Evolutionary conservation across 30 jellyfish, hydroid and myxozoan species (phyloP).

Genomic region (Mastigias papua): DNA sequence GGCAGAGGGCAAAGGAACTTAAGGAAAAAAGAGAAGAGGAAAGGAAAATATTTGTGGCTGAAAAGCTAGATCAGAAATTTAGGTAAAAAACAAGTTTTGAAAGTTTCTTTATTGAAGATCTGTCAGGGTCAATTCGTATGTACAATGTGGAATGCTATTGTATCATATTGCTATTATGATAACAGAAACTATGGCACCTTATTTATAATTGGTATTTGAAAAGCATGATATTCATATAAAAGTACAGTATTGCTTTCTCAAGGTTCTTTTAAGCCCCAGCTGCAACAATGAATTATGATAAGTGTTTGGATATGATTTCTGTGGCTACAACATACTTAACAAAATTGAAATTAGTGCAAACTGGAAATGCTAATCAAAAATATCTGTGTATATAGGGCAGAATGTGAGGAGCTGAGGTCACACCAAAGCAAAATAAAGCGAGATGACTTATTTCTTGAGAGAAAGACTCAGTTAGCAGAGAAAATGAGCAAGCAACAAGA

Average conservation of each 20-base stretch:
- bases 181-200: too few relatives aligned
- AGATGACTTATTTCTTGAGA: conserved; percentile 78
- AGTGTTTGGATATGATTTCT: too few relatives aligned
- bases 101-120: neutral
- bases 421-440: conserved; percentile 67
- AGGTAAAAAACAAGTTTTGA: conserved; percentile 34
- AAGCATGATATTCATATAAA: too few relatives aligned
- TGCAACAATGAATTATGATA: too few relatives aligned
- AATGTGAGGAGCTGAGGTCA: conserved; percentile 89
- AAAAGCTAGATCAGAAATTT: conserved; percentile 84
- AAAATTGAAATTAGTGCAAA: too few relatives aligned
- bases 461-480: conserved; percentile 75
- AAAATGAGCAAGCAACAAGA: conserved; percentile 36
- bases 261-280: too few relatives aligned
- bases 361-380: too few relatives aligned
- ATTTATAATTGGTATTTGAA: too few relatives aligned
- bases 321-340: too few relatives aligned
- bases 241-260: too few relatives aligned
- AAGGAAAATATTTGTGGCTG: conserved; percentile 76
- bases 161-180: neutral
- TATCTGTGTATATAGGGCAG: conserved; percentile 53
- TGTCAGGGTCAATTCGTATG: neutral
- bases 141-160: neutral
- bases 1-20: conserved; percentile 67
- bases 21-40: conserved; percentile 87